Percentiles rank a stretch among this genome's conserved stretches.
phyloP scores from a whole-genome alignment of 2,797 vertebrate genomes.

The Anguilla marmorata region DNA sequence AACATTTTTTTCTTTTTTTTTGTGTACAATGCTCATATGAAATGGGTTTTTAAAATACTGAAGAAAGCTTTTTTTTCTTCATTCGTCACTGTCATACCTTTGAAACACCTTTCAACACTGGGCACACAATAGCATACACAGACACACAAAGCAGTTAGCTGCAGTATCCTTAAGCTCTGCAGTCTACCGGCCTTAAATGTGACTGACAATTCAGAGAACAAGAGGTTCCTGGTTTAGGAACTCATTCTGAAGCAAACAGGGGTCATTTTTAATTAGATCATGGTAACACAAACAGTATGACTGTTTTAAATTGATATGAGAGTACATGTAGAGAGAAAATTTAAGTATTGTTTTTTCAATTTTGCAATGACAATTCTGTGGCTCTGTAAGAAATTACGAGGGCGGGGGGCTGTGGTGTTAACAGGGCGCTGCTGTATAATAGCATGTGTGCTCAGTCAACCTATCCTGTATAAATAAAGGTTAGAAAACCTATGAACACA shows the following conservation, averaged over 20 bases:
- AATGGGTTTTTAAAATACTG: not conserved
- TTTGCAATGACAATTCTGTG: too few species aligned
- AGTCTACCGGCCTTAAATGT: not conserved
- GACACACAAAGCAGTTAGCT: too few species aligned
- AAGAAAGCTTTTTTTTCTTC: not conserved
- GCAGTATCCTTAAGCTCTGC: not conserved
- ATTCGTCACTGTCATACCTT: not conserved
- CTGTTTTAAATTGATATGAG: not conserved
- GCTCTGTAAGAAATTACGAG: too few species aligned
- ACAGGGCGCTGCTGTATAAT: too few species aligned
- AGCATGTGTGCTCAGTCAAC: too few species aligned
- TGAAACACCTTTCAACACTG: not conserved
- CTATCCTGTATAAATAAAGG: too few species aligned
- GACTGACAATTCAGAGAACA: not conserved
- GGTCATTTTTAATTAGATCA: not conserved
- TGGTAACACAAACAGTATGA: not conserved
- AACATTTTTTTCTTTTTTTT: not conserved
- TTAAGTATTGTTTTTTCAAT: too few species aligned
- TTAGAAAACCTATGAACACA: too few species aligned
- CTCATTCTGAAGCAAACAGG: not conserved
- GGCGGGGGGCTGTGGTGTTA: too few species aligned
- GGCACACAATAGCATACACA: not conserved
- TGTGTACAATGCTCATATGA: not conserved
- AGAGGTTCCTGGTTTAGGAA: not conserved
- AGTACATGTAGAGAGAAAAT: too few species aligned